These are phyloP conservation scores for Chrysomela aeneicollis DNA, from an alignment of 2,888 invertebrate genomes.

Conservation along the genomic window DNA sequence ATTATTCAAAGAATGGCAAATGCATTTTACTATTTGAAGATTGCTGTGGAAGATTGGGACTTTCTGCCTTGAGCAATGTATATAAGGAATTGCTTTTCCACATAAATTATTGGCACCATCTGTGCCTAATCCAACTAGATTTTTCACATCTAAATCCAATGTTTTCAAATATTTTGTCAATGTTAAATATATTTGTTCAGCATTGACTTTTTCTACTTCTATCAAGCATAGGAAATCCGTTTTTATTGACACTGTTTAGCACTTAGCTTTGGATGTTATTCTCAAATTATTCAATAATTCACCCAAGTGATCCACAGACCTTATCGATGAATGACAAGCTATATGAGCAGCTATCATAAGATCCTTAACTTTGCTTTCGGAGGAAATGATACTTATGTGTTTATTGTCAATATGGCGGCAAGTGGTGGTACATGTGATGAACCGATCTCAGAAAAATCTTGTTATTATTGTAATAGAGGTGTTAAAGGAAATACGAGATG, in stretches of 20 bases:
- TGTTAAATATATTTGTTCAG: slow-evolving; percentile 14
- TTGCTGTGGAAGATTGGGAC: slow-evolving; percentile 1
- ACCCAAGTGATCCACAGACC: slow-evolving; percentile 20
- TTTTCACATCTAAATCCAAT: slow-evolving; percentile 17
- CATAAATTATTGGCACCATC: slow-evolving; percentile 6
- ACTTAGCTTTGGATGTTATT: background rate
- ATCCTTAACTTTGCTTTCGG: slow-evolving; percentile 8
- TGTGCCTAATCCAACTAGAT: slow-evolving; percentile 17
- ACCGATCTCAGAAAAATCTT: background rate
- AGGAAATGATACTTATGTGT: slow-evolving; percentile 1
- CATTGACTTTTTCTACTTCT: slow-evolving; percentile 14
- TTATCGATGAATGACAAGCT: slow-evolving; percentile 18
- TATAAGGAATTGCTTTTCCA: slow-evolving; percentile 23
- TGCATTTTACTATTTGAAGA: slow-evolving; percentile 25
- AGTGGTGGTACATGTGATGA: background rate
- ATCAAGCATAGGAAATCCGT: slow-evolving; percentile 19
- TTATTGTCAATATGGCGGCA: background rate
- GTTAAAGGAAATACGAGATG: background rate
- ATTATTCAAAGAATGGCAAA: slow-evolving; percentile 28
- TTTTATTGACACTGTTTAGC: slow-evolving; percentile 14
- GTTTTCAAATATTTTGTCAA: slow-evolving; percentile 20
- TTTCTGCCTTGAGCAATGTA: slow-evolving; percentile 19
- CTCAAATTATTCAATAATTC: slow-evolving; percentile 20
- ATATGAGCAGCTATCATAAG: slow-evolving; percentile 20
- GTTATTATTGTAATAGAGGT: background rate